Evolutionary conservation across 2,888 invertebrate genomes (phyloP), one percentile per base, ranked within the genome.

Genomic region (Campoletis raptor): DNA sequence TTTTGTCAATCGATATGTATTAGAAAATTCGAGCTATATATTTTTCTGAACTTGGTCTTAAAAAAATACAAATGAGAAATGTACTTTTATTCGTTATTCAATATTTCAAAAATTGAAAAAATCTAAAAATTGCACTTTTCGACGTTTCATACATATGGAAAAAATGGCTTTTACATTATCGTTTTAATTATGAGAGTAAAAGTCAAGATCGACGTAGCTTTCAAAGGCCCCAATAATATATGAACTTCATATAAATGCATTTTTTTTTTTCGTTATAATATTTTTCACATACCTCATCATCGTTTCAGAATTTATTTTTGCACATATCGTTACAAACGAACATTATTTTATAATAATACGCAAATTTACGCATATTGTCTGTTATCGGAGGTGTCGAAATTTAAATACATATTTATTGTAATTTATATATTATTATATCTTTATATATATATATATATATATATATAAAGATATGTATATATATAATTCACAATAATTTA

Each of bases 291-390:
- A 24, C 61, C 37, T 69, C 42, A 66, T 64, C 78, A 70, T 77
- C 37, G 42, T 70, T 81, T 42, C 66, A 77, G 48, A 64, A 79
- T 73, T 85, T 85, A 85, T 85, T 84, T 74, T 80, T 81, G 70
- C 80, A 76, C 70, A 81, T 67, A 61, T 84, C 48, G 80, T 85
- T 85, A 76, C 80, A 76, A 80, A 81, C 69, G 80, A 70, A 81
- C 69, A 24, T 70, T 72, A 42, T 72, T 80, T 77, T 72, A 70
- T 73, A 21, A 77, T 70, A 70, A 84, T 76, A 84, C 57, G 45
- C 57, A 80, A 61, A 76, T 48, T 81, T n/a, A 70, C 72, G 64
- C 64, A 77, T 81, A 77, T 77, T 54, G 72, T 85, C 45, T 76
- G 67, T 83, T 83, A 74, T 77, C 79, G 54, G 61, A 74, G 61